Evolutionary conservation across 2,113 vertebrate species (phyloP).

Genomic region (Zootoca vivipara): DNA sequence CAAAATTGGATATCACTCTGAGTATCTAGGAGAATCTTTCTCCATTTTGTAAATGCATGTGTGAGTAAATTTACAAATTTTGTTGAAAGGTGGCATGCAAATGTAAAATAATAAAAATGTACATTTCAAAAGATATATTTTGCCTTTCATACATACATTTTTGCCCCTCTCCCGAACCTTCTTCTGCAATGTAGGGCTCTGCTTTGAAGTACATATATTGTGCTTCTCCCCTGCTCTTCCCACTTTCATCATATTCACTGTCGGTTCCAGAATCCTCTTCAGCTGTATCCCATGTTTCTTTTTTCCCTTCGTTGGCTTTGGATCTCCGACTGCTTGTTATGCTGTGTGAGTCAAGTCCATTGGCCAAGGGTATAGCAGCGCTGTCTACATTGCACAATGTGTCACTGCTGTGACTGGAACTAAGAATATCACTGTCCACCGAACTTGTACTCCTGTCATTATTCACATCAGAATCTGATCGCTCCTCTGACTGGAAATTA

Average conservation of each 20-base stretch:
- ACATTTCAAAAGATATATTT: background rate
- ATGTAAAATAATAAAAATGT: background rate
- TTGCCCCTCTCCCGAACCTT: constrained; percentile 83
- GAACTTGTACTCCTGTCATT: constrained; percentile 98
- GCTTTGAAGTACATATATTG: constrained; percentile 93
- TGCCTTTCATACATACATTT: constrained; percentile 84
- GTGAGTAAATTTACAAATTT: background rate
- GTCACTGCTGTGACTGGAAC: constrained; percentile 98
- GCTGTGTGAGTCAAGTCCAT: constrained; percentile 95
- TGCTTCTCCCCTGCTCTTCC: constrained; percentile 88
- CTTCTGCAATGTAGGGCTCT: constrained; percentile 84
- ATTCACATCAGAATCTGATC: constrained; percentile 95
- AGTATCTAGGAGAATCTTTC: background rate
- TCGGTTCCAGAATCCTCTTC: constrained; percentile 98
- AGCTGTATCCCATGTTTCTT: constrained; percentile 97
- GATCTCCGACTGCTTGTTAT: constrained; percentile 98
- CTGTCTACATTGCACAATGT: constrained; percentile 95
- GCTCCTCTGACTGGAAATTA: constrained; percentile 89
- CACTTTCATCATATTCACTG: constrained; percentile 97
- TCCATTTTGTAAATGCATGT: background rate
- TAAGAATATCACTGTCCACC: constrained; percentile 98
- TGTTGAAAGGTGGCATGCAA: background rate
- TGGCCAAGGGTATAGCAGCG: constrained; percentile 88
- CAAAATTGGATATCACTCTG: background rate
- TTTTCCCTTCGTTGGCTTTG: constrained; percentile 95